Conservation (phyloP, 2,888 invertebrate species). For the Pyrgus malvae region DNA sequence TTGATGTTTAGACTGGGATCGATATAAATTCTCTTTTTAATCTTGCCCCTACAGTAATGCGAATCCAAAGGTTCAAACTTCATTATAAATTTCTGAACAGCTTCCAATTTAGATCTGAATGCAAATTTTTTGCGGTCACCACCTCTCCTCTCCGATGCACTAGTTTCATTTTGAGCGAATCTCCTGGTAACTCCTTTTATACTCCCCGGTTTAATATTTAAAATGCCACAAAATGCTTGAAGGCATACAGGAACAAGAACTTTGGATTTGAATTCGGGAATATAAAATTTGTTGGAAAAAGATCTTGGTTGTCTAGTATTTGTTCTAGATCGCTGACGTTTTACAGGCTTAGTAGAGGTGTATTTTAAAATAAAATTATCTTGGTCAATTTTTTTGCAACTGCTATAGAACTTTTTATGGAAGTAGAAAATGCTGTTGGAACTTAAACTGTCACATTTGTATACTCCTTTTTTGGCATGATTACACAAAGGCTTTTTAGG, state of each 20-base stretch:
- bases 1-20: background rate
- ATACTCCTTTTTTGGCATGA: slow-evolving; percentile 17
- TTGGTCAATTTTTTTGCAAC: slow-evolving; percentile 17
- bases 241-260: slow-evolving; percentile 16
- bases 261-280: slow-evolving; percentile 12
- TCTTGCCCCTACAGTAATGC: slow-evolving; percentile 10
- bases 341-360: slow-evolving; percentile 1
- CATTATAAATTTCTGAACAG: slow-evolving; percentile 11
- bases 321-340: slow-evolving; percentile 23
- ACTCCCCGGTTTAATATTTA: slow-evolving; percentile 33
- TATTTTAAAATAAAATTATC: slow-evolving; percentile 24
- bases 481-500: slow-evolving; percentile 21
- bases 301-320: slow-evolving; percentile 1
- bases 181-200: slow-evolving; percentile 34
- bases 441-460: slow-evolving; percentile 24
- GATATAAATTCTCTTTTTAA: background rate
- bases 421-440: slow-evolving; percentile 27
- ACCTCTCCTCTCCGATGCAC: slow-evolving; percentile 6
- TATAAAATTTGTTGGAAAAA: slow-evolving; percentile 19
- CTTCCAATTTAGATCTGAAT: slow-evolving; percentile 5
- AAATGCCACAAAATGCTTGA: slow-evolving; percentile 27
- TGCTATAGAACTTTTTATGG: slow-evolving; percentile 25
- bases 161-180: slow-evolving; percentile 15
- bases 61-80: slow-evolving; percentile 12
- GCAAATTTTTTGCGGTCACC: slow-evolving; percentile 11